Evolutionary conservation across 2,888 invertebrate genomes (phyloP).

Genomic region (Coleophora deauratella): DNA sequence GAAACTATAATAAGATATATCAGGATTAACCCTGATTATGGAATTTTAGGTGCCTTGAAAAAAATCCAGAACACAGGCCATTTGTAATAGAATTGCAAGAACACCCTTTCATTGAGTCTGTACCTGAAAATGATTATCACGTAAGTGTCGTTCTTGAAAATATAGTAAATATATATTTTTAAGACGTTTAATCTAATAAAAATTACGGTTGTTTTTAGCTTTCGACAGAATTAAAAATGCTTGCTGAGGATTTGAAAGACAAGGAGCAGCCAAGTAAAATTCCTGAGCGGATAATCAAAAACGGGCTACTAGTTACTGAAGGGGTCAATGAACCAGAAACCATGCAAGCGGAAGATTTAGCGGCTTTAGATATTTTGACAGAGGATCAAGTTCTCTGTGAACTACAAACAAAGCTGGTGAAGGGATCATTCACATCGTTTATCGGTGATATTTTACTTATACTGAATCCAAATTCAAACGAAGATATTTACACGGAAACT

Average conservation of each 20-base stretch:
- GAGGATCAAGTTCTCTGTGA: conserved; percentile 82
- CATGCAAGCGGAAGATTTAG: conserved; percentile 89
- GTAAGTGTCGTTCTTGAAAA: conserved; percentile 55
- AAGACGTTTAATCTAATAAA: background rate
- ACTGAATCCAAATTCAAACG: conserved; percentile 84
- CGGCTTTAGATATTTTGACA: conserved; percentile 82
- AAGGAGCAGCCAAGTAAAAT: conserved; percentile 43
- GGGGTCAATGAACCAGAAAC: conserved; percentile 76
- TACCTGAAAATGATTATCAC: conserved; percentile 86
- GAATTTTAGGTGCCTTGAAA: conserved; percentile 83
- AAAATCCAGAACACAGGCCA: conserved; percentile 90
- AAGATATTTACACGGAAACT: conserved; percentile 81
- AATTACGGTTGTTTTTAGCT: conserved; percentile 31
- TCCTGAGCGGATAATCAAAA: conserved; percentile 66
- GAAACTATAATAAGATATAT: too few species aligned
- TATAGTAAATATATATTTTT: background rate
- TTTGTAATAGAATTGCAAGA: conserved; percentile 86
- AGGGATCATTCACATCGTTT: conserved; percentile 83
- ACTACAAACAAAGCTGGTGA: conserved; percentile 78
- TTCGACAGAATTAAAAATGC: conserved; percentile 79
- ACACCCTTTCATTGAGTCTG: conserved; percentile 86
- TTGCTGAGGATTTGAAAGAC: conserved; percentile 60
- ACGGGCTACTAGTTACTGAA: conserved; percentile 61
- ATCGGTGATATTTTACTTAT: conserved; percentile 86
- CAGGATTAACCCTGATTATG: too few species aligned